These are phyloP conservation scores for Helicoverpa zea DNA, from an alignment of 1,140 invertebrate genomes.

Conservation along the genomic window DNA sequence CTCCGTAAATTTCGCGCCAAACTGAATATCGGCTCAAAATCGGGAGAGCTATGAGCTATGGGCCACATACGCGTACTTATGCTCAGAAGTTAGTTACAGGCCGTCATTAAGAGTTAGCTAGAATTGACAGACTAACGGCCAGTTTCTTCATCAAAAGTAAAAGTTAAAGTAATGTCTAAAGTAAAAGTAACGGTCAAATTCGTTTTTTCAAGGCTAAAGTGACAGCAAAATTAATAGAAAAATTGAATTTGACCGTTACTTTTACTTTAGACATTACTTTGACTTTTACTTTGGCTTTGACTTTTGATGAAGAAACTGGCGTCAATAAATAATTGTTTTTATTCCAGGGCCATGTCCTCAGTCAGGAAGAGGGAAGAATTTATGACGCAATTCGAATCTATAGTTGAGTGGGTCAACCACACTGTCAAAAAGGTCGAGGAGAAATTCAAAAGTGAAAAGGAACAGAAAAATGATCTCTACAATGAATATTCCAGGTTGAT, in stretches of 20 bases:
- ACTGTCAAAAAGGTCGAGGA: conserved; percentile 92
- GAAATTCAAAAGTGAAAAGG: conserved; percentile 91
- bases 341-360: conserved; percentile 90
- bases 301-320: too few relatives aligned
- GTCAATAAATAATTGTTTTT: conserved; percentile 47
- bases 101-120: not conserved
- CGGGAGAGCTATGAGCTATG: too few relatives aligned
- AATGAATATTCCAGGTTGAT: conserved; percentile 91
- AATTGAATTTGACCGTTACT: too few relatives aligned
- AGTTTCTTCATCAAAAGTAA: too few relatives aligned
- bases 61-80: not conserved
- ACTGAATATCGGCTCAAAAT: not conserved
- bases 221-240: too few relatives aligned
- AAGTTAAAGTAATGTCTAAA: too few relatives aligned
- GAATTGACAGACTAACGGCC: not conserved
- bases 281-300: too few relatives aligned
- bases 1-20: not conserved
- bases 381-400: conserved; percentile 94
- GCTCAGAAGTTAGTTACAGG: not conserved
- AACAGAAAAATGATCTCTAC: conserved; percentile 90
- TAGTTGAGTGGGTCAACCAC: conserved; percentile 94
- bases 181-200: too few relatives aligned
- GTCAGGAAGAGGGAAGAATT: conserved; percentile 93
- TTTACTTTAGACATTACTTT: too few relatives aligned
- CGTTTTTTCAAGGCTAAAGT: too few relatives aligned